Conservation (phyloP, 2,113 vertebrate species). For the Scolopax mira region DNA sequence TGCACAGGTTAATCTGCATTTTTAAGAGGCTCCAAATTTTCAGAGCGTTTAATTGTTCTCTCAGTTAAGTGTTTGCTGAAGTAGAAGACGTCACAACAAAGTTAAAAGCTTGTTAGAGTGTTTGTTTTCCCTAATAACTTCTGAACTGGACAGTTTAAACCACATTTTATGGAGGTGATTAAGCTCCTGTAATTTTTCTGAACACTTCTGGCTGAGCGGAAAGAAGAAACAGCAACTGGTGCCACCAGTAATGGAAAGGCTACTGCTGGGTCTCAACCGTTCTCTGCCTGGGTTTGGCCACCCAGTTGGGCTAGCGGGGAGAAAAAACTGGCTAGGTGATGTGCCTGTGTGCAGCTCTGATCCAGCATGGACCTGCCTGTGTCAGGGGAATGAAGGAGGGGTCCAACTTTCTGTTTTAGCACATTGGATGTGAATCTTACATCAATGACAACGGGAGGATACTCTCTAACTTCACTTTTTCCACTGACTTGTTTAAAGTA, state of each 20-base stretch:
- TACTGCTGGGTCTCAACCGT: neutral
- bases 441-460: neutral
- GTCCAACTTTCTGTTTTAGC: neutral
- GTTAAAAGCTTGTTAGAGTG: neutral
- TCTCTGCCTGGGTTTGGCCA: neutral
- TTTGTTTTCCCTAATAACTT: constrained; percentile 8
- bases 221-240: neutral
- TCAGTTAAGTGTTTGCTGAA: constrained; percentile 65
- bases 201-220: neutral
- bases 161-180: neutral
- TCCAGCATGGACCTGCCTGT: neutral
- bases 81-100: constrained; percentile 33
- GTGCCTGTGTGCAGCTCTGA: neutral
- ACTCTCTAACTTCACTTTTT: neutral
- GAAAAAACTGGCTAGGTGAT: neutral
- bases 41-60: constrained; percentile 50
- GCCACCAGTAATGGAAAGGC: neutral
- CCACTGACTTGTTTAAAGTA: neutral
- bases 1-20: constrained; percentile 47
- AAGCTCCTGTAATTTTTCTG: neutral
- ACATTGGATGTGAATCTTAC: neutral
- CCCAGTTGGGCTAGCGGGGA: neutral
- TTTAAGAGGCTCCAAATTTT: constrained; percentile 61
- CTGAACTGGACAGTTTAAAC: neutral
- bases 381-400: neutral